phyloP scores from a whole-genome alignment of 2,797 vertebrate genomes.

The Coregonus ussuriensis region DNA sequence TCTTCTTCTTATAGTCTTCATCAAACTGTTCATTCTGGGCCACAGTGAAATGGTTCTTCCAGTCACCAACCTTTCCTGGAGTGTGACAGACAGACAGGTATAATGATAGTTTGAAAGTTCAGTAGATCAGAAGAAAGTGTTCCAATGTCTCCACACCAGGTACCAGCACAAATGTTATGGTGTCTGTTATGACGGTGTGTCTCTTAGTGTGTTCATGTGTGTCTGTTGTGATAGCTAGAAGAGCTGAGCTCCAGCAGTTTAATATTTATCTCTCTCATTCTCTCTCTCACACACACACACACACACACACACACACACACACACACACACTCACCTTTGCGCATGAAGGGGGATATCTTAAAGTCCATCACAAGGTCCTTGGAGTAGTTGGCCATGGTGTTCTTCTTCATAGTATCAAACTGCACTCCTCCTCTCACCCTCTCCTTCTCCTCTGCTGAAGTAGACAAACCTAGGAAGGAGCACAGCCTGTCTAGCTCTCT shows the following conservation, averaged over 20 bases:
- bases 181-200: no score
- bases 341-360: slow-evolving; percentile 81
- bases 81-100: background rate
- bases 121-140: no score
- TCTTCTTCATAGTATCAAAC: slow-evolving; percentile 83
- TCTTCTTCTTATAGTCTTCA: slow-evolving; percentile 28
- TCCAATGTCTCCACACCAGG: no score
- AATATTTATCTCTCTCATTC: no score
- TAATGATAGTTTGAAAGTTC: no score
- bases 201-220: no score
- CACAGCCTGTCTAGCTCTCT: slow-evolving; percentile 77
- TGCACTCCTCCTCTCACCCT: slow-evolving; percentile 57
- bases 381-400: slow-evolving; percentile 80
- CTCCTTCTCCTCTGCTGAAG: slow-evolving; percentile 65
- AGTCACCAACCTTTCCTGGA: slow-evolving; percentile 72
- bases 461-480: slow-evolving; percentile 73
- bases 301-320: no score
- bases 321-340: slow-evolving; percentile 77
- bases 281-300: no score
- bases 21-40: slow-evolving; percentile 44
- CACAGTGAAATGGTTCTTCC: slow-evolving; percentile 70
- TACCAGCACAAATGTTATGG: no score
- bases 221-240: no score
- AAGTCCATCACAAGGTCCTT: slow-evolving; percentile 70
- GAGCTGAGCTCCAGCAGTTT: no score